Evolutionary conservation across 2,113 vertebrate species (phyloP).

Genomic region (Butorides virescens): DNA sequence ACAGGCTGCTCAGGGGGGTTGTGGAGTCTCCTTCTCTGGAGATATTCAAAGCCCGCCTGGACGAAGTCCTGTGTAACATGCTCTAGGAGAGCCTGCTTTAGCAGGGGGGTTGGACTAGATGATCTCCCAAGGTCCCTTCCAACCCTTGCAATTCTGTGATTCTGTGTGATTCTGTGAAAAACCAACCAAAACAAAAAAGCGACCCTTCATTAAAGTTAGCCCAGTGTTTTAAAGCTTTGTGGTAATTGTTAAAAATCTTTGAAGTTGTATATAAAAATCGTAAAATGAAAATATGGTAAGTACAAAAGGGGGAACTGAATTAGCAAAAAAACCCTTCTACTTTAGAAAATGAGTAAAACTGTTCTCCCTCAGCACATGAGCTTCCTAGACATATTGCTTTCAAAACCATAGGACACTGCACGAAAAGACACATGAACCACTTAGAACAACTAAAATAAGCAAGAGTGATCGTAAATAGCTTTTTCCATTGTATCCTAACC

Average conservation of each 20-base stretch:
- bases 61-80: too few relatives aligned
- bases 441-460: not conserved
- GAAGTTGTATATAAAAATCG: not conserved
- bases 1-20: too few relatives aligned
- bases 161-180: too few relatives aligned
- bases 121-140: too few relatives aligned
- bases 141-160: too few relatives aligned
- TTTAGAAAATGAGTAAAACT: not conserved
- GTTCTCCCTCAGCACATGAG: not conserved
- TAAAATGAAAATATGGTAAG: not conserved
- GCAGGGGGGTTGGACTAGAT: too few relatives aligned
- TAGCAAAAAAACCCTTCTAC: not conserved
- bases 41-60: too few relatives aligned
- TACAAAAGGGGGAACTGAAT: rapidly evolving
- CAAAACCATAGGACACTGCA: not conserved
- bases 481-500: not conserved
- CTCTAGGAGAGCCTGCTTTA: too few relatives aligned
- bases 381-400: not conserved
- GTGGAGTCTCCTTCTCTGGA: too few relatives aligned
- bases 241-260: not conserved
- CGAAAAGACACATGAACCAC: not conserved
- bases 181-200: not conserved
- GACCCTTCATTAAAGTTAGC: not conserved
- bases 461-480: not conserved
- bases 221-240: not conserved